Evolutionary conservation across 2,888 invertebrate species (phyloP).

Genomic region (Leptinotarsa haldemani): DNA sequence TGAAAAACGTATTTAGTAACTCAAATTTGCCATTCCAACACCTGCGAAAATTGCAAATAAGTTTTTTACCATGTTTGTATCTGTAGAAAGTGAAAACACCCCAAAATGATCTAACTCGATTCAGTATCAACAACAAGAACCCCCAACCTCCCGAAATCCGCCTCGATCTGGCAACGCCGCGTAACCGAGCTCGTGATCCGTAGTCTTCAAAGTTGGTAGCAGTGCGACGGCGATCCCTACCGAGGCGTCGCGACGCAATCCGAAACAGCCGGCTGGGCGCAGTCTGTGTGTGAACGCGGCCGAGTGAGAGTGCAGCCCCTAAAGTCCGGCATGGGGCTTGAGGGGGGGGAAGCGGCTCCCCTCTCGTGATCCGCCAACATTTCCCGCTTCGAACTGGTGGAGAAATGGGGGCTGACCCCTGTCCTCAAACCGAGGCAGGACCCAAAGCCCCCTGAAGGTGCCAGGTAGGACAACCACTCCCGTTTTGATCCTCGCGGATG

Average conservation of each 20-base stretch:
- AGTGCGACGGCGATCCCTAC: conserved; percentile 58
- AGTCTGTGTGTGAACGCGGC: conserved; percentile 66
- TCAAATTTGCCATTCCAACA: too few relatives aligned
- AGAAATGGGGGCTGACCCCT: conserved; percentile 98
- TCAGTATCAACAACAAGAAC: not conserved
- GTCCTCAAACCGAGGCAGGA: conserved; percentile 97
- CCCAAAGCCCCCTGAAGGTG: conserved; percentile 84
- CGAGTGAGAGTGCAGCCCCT: conserved; percentile 62
- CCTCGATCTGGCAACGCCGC: conserved; percentile 34
- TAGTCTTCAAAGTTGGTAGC: conserved; percentile 56
- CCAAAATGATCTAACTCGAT: too few relatives aligned
- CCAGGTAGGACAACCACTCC: conserved; percentile 71
- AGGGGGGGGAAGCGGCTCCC: conserved; percentile 72
- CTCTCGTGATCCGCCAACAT: conserved; percentile 85
- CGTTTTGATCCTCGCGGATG: conserved; percentile 54
- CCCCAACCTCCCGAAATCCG: not conserved
- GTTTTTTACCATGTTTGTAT: too few relatives aligned
- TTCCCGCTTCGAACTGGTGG: conserved; percentile 97
- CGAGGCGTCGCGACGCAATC: conserved; percentile 38
- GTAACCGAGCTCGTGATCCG: conserved; percentile 30
- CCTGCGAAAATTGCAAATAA: too few relatives aligned
- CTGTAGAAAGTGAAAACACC: too few relatives aligned
- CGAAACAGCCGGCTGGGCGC: conserved; percentile 61
- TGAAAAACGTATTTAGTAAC: too few relatives aligned
- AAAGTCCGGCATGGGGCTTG: conserved; percentile 70